Evolutionary conservation across 2,888 invertebrate genomes (phyloP).

Genomic region (Acholoe squamosa): DNA sequence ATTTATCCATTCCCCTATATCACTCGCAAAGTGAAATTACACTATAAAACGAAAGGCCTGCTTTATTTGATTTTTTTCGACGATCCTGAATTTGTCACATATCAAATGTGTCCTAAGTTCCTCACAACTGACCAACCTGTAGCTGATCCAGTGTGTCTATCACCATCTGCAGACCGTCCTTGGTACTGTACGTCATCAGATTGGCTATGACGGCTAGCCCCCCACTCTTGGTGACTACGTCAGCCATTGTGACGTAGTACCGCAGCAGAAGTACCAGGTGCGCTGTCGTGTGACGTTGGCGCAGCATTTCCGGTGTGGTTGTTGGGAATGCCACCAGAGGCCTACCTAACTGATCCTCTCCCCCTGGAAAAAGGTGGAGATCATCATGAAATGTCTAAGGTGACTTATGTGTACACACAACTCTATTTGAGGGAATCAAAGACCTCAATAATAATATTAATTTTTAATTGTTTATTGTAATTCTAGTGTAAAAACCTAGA

Average conservation of each 20-base stretch:
- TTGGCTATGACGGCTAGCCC: constrained; percentile 59
- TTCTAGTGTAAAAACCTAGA: too few relatives aligned
- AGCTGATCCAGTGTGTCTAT: constrained; percentile 54
- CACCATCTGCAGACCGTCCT: constrained; percentile 35
- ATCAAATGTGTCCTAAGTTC: too few relatives aligned
- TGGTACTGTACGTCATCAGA: constrained; percentile 25
- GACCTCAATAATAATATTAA: too few relatives aligned
- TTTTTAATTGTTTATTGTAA: too few relatives aligned
- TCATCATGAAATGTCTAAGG: too few relatives aligned
- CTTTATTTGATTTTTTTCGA: too few relatives aligned
- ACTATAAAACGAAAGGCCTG: too few relatives aligned
- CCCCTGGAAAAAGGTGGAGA: not conserved
- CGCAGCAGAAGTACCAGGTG: constrained; percentile 45
- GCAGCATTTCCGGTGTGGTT: not conserved
- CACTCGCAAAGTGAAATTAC: too few relatives aligned
- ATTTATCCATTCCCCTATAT: too few relatives aligned
- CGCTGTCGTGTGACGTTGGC: constrained; percentile 46
- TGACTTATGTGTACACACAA: too few relatives aligned
- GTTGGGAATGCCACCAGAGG: constrained; percentile 53
- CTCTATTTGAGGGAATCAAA: too few relatives aligned
- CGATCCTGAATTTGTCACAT: too few relatives aligned
- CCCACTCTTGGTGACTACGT: not conserved
- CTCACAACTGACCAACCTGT: constrained; percentile 57
- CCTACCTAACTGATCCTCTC: constrained; percentile 57
- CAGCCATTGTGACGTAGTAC: constrained; percentile 49